These are phyloP conservation scores for Galendromus occidentalis DNA, from an alignment of 1,140 invertebrate species.

Conservation along the genomic window DNA sequence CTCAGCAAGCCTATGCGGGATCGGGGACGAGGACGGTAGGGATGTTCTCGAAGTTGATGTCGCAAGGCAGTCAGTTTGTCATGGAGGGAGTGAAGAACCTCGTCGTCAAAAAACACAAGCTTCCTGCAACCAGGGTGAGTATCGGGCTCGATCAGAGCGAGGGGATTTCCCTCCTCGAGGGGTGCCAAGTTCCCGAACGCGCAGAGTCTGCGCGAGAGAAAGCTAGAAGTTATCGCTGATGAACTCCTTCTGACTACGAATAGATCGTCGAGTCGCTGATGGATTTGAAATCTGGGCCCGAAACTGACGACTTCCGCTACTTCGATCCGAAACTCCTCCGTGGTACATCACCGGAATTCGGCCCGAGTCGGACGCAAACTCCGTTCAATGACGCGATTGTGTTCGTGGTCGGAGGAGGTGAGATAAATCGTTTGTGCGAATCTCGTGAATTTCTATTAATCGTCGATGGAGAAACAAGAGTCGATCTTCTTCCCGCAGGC, in stretches of 20 bases:
- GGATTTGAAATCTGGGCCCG: conserved; percentile 53
- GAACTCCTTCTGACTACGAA: conserved; percentile 51
- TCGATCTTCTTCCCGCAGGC: conserved; percentile 25
- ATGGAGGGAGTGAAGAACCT: conserved; percentile 99
- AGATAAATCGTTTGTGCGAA: neutral
- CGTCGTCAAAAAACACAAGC: conserved; percentile 73
- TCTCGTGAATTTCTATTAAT: too few relatives aligned
- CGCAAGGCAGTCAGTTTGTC: conserved; percentile 88
- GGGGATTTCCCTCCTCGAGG: neutral
- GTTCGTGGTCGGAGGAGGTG: conserved; percentile 79
- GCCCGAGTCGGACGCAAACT: conserved; percentile 1
- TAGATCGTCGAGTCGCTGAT: conserved; percentile 75
- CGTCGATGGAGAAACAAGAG: too few relatives aligned
- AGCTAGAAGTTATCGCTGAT: neutral
- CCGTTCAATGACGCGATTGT: conserved; percentile 49
- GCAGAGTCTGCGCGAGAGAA: neutral
- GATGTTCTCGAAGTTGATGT: conserved; percentile 95
- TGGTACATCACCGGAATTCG: neutral
- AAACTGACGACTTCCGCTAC: conserved; percentile 68
- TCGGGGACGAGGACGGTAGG: conserved; percentile 85
- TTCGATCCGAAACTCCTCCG: conserved; percentile 70
- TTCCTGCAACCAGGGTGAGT: conserved; percentile 34
- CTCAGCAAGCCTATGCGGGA: conserved; percentile 46
- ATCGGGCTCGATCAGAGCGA: conserved; percentile 11
- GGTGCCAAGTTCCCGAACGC: neutral